Percentiles rank a stretch among this genome's conserved stretches.
phyloP scores from a whole-genome alignment of 2,113 vertebrate species.

The Amphiprion percula region DNA sequence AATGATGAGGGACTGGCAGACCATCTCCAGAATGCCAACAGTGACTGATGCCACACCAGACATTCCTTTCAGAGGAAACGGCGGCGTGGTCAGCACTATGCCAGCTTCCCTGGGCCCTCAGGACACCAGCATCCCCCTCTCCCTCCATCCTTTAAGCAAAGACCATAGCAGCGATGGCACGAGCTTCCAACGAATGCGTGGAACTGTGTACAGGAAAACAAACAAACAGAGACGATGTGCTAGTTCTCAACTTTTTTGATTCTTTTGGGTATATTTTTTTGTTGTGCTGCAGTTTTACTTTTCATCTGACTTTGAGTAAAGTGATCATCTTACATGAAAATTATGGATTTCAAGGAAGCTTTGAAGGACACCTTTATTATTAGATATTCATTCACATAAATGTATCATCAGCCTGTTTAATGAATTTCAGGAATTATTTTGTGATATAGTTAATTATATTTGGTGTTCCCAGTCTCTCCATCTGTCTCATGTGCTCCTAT shows the following conservation, averaged over 20 bases:
- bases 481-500: not conserved
- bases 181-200: constrained; percentile 52
- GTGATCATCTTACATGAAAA: not conserved
- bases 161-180: constrained; percentile 59
- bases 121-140: constrained; percentile 37
- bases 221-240: constrained; percentile 54
- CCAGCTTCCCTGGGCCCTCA: constrained; percentile 68
- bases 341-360: not conserved
- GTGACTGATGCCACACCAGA: constrained; percentile 83
- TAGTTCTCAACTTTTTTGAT: constrained; percentile 62
- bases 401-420: not conserved
- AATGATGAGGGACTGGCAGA: constrained; percentile 74
- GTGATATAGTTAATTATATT: not conserved
- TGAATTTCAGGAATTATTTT: not conserved
- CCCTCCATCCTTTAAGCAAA: constrained; percentile 53
- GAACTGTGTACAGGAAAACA: constrained; percentile 48
- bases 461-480: not conserved
- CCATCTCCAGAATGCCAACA: constrained; percentile 79
- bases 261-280: constrained; percentile 10
- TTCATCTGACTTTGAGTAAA: constrained; percentile 24
- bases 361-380: not conserved
- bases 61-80: constrained; percentile 78
- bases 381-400: not conserved
- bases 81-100: constrained; percentile 66
- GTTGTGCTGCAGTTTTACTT: constrained; percentile 27